These are phyloP conservation scores for Drosophila tropicalis DNA, from an alignment of 1,140 invertebrate species.

Conservation along the genomic window DNA sequence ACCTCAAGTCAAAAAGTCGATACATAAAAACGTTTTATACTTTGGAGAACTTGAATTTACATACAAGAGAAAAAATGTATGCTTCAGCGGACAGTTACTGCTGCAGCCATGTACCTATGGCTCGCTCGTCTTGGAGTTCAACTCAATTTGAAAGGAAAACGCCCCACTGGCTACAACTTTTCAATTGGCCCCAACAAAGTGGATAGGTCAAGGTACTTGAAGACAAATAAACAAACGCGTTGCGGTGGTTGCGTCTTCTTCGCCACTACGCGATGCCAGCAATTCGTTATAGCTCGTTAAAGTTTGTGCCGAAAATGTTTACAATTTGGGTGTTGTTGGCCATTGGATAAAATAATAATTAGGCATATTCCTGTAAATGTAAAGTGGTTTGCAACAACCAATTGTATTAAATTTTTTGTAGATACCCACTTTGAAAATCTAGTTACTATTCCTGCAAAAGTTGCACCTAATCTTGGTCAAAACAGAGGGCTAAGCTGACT, in stretches of 20 bases:
- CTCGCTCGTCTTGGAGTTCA: conserved; percentile 44
- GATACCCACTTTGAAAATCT: too few relatives aligned
- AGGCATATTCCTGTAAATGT: conserved; percentile 33
- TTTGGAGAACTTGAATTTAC: conserved; percentile 51
- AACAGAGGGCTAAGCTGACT: too few relatives aligned
- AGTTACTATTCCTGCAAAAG: too few relatives aligned
- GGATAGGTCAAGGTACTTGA: conserved; percentile 64
- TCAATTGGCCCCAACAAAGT: background rate
- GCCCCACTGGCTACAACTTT: conserved; percentile 33
- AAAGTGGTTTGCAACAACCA: too few relatives aligned
- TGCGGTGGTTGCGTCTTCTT: background rate
- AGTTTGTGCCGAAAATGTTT: background rate
- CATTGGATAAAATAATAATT: background rate
- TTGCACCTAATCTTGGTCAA: too few relatives aligned
- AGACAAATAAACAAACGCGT: background rate
- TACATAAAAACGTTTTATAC: background rate
- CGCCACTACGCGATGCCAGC: background rate
- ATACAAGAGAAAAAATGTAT: conserved; percentile 41
- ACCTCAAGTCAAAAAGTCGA: background rate
- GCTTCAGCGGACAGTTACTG: conserved; percentile 26
- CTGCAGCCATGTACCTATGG: conserved; percentile 18
- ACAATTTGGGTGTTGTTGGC: background rate
- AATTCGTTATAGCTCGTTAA: conserved; percentile 1
- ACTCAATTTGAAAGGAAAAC: conserved; percentile 56
- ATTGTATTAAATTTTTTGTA: too few relatives aligned